Conservation (phyloP, 2,888 invertebrate genomes). For the Ecdyonurus torrentis region DNA sequence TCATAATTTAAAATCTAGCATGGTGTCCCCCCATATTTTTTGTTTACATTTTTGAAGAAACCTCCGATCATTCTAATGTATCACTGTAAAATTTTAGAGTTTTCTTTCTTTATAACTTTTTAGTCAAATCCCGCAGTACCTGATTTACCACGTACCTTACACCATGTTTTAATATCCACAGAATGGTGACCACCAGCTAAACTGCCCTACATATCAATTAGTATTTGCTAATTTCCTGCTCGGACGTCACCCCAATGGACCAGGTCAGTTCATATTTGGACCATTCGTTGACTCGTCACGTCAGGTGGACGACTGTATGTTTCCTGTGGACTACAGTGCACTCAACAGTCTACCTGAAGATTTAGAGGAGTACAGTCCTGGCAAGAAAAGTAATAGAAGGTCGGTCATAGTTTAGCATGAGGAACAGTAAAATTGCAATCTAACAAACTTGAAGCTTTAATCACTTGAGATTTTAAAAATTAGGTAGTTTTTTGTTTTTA, state of each 20-base stretch:
- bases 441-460: no score
- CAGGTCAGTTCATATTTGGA: slow-evolving; percentile 56
- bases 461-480: no score
- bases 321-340: slow-evolving; percentile 60
- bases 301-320: slow-evolving; percentile 29
- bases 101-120: no score
- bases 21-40: no score
- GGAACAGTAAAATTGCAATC: no score
- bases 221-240: slow-evolving; percentile 59
- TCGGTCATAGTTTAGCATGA: slow-evolving; percentile 51
- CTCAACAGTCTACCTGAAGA: slow-evolving; percentile 52
- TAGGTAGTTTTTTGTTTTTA: no score
- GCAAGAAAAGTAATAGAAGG: slow-evolving; percentile 48
- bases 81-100: no score
- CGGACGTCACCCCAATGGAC: slow-evolving; percentile 56
- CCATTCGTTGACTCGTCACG: slow-evolving; percentile 20
- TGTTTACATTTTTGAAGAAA: no score
- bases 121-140: no score
- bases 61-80: no score
- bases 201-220: slow-evolving; percentile 49
- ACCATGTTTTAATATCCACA: slow-evolving; percentile 24
- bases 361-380: slow-evolving; percentile 49
- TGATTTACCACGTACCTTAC: not conserved
- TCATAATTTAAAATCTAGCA: no score
- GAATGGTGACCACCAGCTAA: slow-evolving; percentile 50